Base-by-base conservation (phyloP, 2,888 invertebrate species). In the Pyrrhosoma nymphula region DNA sequence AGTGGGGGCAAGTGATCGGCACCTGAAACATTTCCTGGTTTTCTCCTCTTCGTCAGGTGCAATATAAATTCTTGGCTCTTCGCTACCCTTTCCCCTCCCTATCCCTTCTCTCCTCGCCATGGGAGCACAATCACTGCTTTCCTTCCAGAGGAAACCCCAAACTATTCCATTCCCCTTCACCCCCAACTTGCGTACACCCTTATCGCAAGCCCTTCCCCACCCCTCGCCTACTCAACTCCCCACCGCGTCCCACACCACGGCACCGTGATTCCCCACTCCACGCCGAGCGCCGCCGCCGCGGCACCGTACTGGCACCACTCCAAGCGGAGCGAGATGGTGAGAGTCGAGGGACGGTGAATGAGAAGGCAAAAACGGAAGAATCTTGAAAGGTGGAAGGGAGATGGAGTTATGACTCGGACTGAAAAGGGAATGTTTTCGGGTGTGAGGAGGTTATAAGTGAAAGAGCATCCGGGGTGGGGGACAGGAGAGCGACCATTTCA, bases 301-400 rank as follows among this genome's bases (percentile, higher is more conserved):
- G 30, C 69, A 93, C 89, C 55, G 89, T 55, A n/a, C n/a, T 93
- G 93, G 93, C 93, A 47, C 35, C 35, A 63, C 47, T 93, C 93
- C 93, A 93, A 69, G 47, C 39, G 63, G 63, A 39, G 26, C 60
- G 60, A 60, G 10, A 60, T 20, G 20, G 60, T 20, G 60, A 14
- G 91, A 60, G 93, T 2, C 30, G 63, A 91, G 69, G 93, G 93
- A 69, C 14, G 75, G 69, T 56, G 93, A 69, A 69, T 60, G 93
- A 91, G 91, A 63, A 26, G 60, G 60, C 60, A 91, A 63, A 91
- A 63, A 93, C 30, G 82, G 82, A 82, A 35, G 82, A 82, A 82
- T 63, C 56, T 55, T 20, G 55, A 18, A 26, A 16, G 55, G 26
- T 55, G 35, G n/a, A 20, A 20, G 56, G 60, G 69, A 69, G n/a